Base-by-base conservation (phyloP, 2,797 vertebrate genomes). In the Erethizon dorsatum region DNA sequence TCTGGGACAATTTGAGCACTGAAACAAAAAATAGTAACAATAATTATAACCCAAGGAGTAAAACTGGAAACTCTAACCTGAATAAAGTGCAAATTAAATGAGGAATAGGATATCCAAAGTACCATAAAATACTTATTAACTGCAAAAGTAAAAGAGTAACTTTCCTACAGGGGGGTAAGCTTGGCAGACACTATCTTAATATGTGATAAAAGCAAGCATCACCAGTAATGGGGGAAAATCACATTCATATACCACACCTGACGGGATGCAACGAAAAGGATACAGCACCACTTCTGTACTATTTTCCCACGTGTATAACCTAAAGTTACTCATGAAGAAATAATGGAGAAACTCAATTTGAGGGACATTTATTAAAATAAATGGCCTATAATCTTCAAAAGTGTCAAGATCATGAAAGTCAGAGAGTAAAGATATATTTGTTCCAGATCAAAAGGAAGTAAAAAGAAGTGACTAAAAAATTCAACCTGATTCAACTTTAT, bases 401-500 rank as follows among this genome's bases (percentile, higher is more conserved):
- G 37, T 61, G 26, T 20, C 28, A 84, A 33, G 41, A 63, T 50
- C 26, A 45, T 47, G 15, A 83, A 45, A 63, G 26, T 78, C 47
- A 78, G 63, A 63, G 7, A 63, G 24, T 57, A 13, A 91, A 79
- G 52, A 47, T 45, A 57, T 28, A 24, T 78, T 79, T 79, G 50
- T 86, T 87, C 50, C 77, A 82, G 17, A 61, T 73, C 79, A 87
- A 80, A 69, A 24, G 41, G 61, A 28, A 54, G 5, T 33, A 85
- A 45, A 73, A 22, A 83, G 31, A 84, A 50, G 37, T 37, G 33
- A 78, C 31, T 78, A 78, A 33, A 50, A 85, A 90, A 85, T 84
- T 78, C 79, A 78, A 84, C 31, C 31, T 41, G 61, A 85, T 69
- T 94, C 52, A 85, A 77, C 41, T 94, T 78, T 67, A 78, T 17